These are phyloP conservation scores for Turritopsis rubra DNA, from an alignment of 30 jellyfish, hydroid and myxozoan species.

Conservation along the genomic window DNA sequence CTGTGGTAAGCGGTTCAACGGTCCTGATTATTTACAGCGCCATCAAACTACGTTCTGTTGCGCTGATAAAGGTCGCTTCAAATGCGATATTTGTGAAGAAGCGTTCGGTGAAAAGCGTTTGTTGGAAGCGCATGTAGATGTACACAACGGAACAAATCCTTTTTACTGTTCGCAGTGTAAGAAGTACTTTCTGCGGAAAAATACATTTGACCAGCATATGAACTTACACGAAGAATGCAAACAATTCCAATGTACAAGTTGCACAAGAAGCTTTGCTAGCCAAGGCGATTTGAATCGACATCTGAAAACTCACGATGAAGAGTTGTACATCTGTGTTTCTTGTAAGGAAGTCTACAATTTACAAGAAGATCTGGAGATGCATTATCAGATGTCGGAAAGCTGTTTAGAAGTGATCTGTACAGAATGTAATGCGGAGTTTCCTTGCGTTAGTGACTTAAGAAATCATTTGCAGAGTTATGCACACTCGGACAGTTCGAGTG, in stretches of 20 bases:
- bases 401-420: slow-evolving; percentile 33
- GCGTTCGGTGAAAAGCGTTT: slow-evolving; percentile 16
- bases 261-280: slow-evolving; percentile 11
- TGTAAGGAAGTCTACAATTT: slow-evolving; percentile 27
- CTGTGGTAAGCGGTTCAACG: slow-evolving; percentile 23
- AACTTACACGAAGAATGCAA: slow-evolving; percentile 4
- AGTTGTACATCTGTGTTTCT: slow-evolving; percentile 18
- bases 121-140: slow-evolving; percentile 7
- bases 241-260: slow-evolving; percentile 19
- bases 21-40: slow-evolving; percentile 29
- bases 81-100: slow-evolving; percentile 18
- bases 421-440: slow-evolving; percentile 30
- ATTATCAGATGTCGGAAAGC: slow-evolving; percentile 37
- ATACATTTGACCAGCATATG: slow-evolving; percentile 31
- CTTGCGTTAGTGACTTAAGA: slow-evolving; percentile 8
- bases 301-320: slow-evolving; percentile 30
- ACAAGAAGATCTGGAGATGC: slow-evolving; percentile 41
- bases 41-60: slow-evolving; percentile 14
- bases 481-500: neutral
- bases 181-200: slow-evolving; percentile 22
- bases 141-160: slow-evolving; percentile 22
- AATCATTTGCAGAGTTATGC: slow-evolving; percentile 23
- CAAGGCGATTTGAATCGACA: slow-evolving; percentile 21
- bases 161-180: slow-evolving; percentile 26
- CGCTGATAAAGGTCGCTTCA: slow-evolving; percentile 3